Evolutionary conservation across 2,113 vertebrate species (phyloP).

Genomic region (Pagrus major): DNA sequence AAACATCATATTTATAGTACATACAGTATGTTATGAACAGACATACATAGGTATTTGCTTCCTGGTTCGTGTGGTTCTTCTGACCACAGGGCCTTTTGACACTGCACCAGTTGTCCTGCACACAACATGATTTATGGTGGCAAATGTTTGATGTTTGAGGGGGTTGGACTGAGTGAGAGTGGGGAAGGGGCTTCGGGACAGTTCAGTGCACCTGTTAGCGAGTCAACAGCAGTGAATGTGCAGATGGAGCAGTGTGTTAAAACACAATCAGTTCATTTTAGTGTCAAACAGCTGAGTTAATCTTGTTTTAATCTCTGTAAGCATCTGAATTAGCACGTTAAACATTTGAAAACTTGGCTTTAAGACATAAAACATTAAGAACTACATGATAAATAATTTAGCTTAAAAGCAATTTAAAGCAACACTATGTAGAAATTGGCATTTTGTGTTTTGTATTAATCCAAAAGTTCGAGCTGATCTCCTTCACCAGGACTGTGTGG

Average conservation of each 20-base stretch:
- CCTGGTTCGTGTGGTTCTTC: background rate
- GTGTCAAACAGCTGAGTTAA: background rate
- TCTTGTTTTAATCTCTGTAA: background rate
- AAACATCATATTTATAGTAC: background rate
- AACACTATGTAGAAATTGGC: no score
- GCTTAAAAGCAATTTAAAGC: no score
- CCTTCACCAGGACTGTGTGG: no score
- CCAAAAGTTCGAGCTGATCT: background rate
- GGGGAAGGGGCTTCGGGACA: background rate
- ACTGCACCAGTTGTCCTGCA: constrained; percentile 43
- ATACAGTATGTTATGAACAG: background rate
- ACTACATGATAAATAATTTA: background rate
- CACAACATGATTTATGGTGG: constrained; percentile 22
- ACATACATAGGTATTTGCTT: background rate
- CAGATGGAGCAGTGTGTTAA: constrained; percentile 3
- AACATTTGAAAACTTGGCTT: background rate
- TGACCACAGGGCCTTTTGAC: background rate
- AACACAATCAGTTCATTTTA: background rate
- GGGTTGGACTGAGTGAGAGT: background rate
- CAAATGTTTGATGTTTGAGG: background rate
- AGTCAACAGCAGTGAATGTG: constrained; percentile 8
- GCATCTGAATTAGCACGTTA: background rate
- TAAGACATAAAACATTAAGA: background rate
- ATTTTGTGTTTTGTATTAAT: no score
- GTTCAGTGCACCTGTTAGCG: constrained; percentile 40